A percentile compares a stretch with the other conserved stretches of the same genome.
Conservation (phyloP, 2,888 invertebrate species). For the Drosophila vallismaia region DNA sequence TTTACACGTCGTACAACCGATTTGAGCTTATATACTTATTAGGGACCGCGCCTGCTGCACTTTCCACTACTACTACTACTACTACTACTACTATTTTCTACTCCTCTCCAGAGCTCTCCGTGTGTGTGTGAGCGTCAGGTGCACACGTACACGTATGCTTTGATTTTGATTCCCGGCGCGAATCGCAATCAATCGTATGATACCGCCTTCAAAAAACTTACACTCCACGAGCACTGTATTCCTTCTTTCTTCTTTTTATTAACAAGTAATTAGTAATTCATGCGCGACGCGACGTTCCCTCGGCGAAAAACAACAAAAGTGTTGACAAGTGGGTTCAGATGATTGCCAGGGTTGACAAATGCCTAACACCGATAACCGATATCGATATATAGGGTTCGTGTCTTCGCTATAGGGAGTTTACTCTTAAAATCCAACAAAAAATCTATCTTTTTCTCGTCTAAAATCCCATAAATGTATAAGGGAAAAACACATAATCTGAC, state of each 20-base stretch:
- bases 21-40: constrained; percentile 19
- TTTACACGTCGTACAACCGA: constrained; percentile 62
- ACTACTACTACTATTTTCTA: constrained; percentile 12
- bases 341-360: not conserved
- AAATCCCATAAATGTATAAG: too few species aligned
- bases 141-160: constrained; percentile 38
- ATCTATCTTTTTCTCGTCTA: too few species aligned
- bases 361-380: not conserved
- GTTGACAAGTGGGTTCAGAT: not conserved
- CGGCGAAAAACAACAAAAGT: constrained; percentile 15
- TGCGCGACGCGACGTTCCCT: constrained; percentile 47
- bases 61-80: constrained; percentile 59
- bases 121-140: constrained; percentile 15
- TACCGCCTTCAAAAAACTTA: constrained; percentile 16
- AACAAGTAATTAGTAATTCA: constrained; percentile 27
- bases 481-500: not conserved
- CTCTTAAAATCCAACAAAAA: too few species aligned
- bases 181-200: constrained; percentile 5
- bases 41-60: constrained; percentile 61
- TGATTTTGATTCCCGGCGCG: constrained; percentile 3
- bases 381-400: not conserved
- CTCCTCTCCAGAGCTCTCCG: constrained; percentile 17
- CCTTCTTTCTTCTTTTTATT: constrained; percentile 17
- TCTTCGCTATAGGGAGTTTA: too few species aligned
- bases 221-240: constrained; percentile 42